Conservation (phyloP, 2,113 vertebrate genomes). For the Pygoscelis adeliae region DNA sequence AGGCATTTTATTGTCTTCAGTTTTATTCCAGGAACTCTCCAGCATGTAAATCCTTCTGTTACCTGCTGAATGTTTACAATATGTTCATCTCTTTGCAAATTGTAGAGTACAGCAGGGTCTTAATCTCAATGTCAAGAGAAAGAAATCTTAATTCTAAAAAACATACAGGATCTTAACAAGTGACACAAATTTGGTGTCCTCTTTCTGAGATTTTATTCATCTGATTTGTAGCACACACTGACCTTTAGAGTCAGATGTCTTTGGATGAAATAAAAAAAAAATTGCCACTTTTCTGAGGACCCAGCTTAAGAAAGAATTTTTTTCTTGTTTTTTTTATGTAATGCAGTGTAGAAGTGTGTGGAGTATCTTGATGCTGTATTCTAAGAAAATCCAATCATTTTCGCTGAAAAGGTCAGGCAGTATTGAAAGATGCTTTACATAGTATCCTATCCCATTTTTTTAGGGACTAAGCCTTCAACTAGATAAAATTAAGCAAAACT, state of each 20-base stretch:
- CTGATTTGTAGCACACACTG: not conserved
- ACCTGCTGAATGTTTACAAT: not conserved
- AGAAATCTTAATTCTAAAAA: not conserved
- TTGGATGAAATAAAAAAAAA: not conserved
- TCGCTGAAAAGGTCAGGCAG: rapidly evolving
- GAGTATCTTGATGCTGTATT: not conserved
- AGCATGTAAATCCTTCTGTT: not conserved
- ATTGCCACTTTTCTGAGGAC: not conserved
- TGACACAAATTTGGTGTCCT: not conserved
- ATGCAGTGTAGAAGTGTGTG: not conserved
- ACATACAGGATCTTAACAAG: not conserved
- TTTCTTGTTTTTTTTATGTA: not conserved
- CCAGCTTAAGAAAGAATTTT: not conserved
- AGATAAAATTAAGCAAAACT: not conserved
- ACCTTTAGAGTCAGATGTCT: not conserved
- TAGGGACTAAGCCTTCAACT: not conserved
- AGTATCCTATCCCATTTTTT: not conserved
- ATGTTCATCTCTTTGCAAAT: not conserved
- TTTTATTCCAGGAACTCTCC: not conserved
- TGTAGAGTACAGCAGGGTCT: not conserved
- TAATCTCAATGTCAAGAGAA: not conserved
- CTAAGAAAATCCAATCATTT: not conserved
- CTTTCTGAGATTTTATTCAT: not conserved
- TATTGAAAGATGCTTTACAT: not conserved
- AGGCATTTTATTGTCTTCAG: not conserved